Conservation (phyloP, 23 tunicate genomes). For the Trididemnum clinides region DNA sequence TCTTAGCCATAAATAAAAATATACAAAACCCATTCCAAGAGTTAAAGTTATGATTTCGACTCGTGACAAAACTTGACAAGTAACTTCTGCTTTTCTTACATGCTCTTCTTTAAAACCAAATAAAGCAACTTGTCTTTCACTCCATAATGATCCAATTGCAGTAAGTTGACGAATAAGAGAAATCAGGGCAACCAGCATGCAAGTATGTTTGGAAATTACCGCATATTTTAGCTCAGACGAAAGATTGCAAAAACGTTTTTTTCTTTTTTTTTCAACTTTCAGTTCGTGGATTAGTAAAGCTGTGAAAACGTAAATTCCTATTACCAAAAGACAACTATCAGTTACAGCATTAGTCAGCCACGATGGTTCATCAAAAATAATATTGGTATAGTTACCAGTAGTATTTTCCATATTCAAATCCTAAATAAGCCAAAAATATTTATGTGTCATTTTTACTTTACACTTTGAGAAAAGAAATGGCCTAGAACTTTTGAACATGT, state of each 20-base stretch:
- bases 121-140: neutral
- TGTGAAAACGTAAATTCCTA: neutral
- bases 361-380: no score
- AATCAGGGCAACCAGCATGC: neutral
- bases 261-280: neutral
- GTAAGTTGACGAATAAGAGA: neutral
- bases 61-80: neutral
- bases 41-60: neutral
- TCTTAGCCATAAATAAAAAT: constrained; percentile 67
- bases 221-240: neutral
- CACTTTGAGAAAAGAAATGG: no score
- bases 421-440: no score
- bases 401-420: no score
- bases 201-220: neutral
- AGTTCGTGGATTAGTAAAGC: neutral
- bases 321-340: neutral
- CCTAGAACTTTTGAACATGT: no score
- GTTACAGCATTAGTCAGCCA: neutral
- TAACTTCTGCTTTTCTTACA: no score
- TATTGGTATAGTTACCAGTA: no score
- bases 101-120: no score
- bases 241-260: neutral
- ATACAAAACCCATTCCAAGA: constrained; percentile 1
- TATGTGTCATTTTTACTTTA: no score
- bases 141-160: neutral